Percentiles rank a stretch among this genome's conserved stretches.
phyloP scores from a whole-genome alignment of 2,113 vertebrate genomes.

The Thunnus maccoyii region DNA sequence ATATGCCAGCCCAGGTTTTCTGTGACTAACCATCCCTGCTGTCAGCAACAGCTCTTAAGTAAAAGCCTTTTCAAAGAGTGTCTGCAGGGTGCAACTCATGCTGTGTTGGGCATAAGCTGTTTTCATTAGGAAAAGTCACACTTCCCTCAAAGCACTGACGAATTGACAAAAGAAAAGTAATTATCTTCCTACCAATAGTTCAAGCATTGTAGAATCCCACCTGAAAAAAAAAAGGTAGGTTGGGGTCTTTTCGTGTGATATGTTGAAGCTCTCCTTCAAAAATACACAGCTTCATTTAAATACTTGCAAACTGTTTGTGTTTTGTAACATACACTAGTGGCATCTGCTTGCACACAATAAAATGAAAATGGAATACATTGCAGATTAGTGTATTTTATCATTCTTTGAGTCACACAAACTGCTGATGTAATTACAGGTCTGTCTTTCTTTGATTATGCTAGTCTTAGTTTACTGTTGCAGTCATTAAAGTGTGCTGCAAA shows the following conservation, averaged over 20 bases:
- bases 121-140: slow-evolving; percentile 44
- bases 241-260: neutral
- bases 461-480: slow-evolving; percentile 44
- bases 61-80: slow-evolving; percentile 52
- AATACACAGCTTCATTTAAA: slow-evolving; percentile 6
- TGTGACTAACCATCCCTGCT: slow-evolving; percentile 17
- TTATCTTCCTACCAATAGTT: neutral
- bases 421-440: slow-evolving; percentile 47
- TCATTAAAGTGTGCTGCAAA: slow-evolving; percentile 56
- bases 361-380: slow-evolving; percentile 28
- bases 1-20: neutral
- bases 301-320: neutral
- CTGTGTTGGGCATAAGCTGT: slow-evolving; percentile 24
- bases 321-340: neutral
- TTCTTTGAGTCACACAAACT: slow-evolving; percentile 24
- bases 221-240: neutral
- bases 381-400: slow-evolving; percentile 22
- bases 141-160: slow-evolving; percentile 28
- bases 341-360: slow-evolving; percentile 34
- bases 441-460: slow-evolving; percentile 29
- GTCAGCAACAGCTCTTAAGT: slow-evolving; percentile 31
- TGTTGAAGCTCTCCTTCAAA: neutral
- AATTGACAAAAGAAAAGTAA: slow-evolving; percentile 32
- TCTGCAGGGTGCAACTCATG: slow-evolving; percentile 18
- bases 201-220: neutral